Percentiles rank a stretch among this genome's conserved stretches.
These are phyloP conservation scores for Drosophila crucigera DNA, from an alignment of 2,888 invertebrate species.

Conservation along the genomic window DNA sequence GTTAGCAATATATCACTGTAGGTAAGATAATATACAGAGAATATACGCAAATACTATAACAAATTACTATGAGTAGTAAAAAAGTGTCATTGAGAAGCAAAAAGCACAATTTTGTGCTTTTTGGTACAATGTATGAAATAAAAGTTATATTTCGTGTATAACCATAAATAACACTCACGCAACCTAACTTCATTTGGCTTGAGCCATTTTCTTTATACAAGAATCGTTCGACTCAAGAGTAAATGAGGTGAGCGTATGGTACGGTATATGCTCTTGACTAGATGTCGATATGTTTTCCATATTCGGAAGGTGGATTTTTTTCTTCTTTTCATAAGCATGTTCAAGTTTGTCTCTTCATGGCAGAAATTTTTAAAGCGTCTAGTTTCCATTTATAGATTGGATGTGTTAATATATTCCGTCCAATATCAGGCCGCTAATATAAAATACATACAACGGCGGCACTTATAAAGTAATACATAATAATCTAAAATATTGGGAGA, in stretches of 20 bases:
- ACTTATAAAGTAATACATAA: not conserved
- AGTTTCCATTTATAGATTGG: constrained; percentile 50
- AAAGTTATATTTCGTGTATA: constrained; percentile 1
- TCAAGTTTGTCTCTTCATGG: constrained; percentile 13
- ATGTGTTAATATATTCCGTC: constrained; percentile 22
- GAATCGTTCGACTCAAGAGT: constrained; percentile 13
- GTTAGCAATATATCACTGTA: not conserved
- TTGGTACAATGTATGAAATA: not conserved
- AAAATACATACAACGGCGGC: constrained; percentile 5
- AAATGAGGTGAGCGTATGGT: constrained; percentile 14
- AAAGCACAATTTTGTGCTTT: not conserved
- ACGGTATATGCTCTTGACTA: constrained; percentile 25
- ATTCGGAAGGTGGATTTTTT: constrained; percentile 36
- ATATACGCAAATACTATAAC: not conserved
- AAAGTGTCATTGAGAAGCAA: not conserved
- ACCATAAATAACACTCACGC: constrained; percentile 18
- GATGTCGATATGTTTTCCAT: constrained; percentile 35
- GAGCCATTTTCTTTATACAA: constrained; percentile 12
- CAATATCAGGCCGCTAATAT: not conserved
- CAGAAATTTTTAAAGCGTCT: constrained; percentile 42
- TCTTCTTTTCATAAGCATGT: not conserved
- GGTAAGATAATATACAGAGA: not conserved
- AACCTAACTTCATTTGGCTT: constrained; percentile 4
- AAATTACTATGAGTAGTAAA: not conserved
- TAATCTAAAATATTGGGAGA: not conserved